These are phyloP conservation scores for Caenorhabditis sulstoni DNA, from an alignment of 2,888 invertebrate genomes.

Conservation along the genomic window DNA sequence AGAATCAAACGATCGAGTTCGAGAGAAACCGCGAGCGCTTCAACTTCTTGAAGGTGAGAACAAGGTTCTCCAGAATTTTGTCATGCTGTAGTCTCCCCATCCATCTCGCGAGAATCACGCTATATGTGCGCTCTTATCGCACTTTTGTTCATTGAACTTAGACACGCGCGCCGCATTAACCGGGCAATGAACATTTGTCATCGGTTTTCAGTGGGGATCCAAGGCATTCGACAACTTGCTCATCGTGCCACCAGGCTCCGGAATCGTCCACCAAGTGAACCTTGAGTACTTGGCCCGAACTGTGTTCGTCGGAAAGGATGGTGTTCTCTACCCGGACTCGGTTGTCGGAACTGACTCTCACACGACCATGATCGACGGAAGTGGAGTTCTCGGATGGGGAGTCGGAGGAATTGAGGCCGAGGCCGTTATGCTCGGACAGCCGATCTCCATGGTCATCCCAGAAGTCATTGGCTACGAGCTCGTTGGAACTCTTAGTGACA, in stretches of 20 bases:
- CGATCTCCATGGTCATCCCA: conserved; percentile 89
- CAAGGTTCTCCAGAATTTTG: background rate
- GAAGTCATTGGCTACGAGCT: conserved; percentile 93
- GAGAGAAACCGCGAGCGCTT: conserved; percentile 95
- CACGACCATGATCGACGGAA: conserved; percentile 92
- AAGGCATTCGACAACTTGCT: conserved; percentile 95
- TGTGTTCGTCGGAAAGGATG: conserved; percentile 80
- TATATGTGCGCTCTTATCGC: conserved; percentile 39
- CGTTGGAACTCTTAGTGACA: conserved; percentile 87
- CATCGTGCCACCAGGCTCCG: conserved; percentile 97
- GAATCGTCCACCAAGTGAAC: conserved; percentile 98
- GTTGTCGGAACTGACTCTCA: conserved; percentile 98
- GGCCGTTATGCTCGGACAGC: conserved; percentile 97
- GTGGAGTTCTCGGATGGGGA: conserved; percentile 94
- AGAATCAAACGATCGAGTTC: conserved; percentile 95
- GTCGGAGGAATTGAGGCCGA: conserved; percentile 94
- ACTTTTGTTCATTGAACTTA: conserved; percentile 51
- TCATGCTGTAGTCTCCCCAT: conserved; percentile 33
- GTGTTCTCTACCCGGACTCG: conserved; percentile 89
- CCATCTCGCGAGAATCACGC: conserved; percentile 49
- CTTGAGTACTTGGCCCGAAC: conserved; percentile 85
- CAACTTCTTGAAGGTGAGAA: conserved; percentile 90
- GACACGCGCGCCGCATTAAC: conserved; percentile 15
- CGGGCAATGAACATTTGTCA: conserved; percentile 42
- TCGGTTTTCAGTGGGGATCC: conserved; percentile 90